Evolutionary conservation across 2,797 vertebrate genomes (phyloP).

Genomic region (Syngnathus rostellatus): DNA sequence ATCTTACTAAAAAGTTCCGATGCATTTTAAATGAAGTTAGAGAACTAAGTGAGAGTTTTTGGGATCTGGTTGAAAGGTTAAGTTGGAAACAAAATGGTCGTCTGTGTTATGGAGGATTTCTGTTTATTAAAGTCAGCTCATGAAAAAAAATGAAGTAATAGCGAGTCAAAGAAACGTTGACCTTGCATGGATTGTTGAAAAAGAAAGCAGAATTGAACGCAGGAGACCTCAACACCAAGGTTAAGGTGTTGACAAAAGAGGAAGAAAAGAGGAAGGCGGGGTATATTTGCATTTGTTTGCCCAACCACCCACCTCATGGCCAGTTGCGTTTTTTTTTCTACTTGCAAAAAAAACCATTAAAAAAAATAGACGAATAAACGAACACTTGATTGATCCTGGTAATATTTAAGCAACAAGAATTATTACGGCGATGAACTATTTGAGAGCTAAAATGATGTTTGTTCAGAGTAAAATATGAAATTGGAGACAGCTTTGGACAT

Average conservation of each 20-base stretch:
- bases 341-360: too few relatives aligned
- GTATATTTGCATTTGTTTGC: not conserved
- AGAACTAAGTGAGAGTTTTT: not conserved
- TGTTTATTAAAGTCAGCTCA: not conserved
- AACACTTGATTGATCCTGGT: not conserved
- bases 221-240: not conserved
- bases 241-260: not conserved
- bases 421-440: not conserved
- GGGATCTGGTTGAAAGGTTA: not conserved
- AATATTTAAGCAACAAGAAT: not conserved
- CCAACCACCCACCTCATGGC: not conserved
- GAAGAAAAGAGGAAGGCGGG: not conserved
- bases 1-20: not conserved
- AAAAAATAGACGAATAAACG: too few relatives aligned
- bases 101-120: not conserved
- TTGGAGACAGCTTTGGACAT: conserved; percentile 25
- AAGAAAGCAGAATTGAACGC: not conserved
- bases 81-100: not conserved
- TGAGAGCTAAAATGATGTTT: conserved; percentile 3
- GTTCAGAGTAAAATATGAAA: conserved; percentile 21
- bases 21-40: not conserved
- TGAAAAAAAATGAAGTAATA: not conserved
- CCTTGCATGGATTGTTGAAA: not conserved
- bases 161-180: not conserved
- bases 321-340: not conserved